Evolutionary conservation across 2,113 vertebrate genomes (phyloP).

Genomic region (Leucopternis melanops): DNA sequence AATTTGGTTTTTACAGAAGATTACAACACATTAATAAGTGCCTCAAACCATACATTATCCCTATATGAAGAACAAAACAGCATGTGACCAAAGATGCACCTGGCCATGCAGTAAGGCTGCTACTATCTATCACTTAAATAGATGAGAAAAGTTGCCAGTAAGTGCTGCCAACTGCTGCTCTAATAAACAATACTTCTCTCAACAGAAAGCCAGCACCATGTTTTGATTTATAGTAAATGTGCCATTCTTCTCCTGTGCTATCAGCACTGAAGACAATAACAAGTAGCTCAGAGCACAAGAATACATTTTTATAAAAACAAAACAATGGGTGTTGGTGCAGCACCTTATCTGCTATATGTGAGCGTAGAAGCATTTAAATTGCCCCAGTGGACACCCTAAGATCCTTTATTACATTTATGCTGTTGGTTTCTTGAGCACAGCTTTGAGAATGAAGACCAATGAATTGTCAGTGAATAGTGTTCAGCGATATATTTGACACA

Average conservation of each 20-base stretch:
- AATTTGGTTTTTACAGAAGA: neutral
- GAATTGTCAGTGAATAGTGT: neutral
- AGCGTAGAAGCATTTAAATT: neutral
- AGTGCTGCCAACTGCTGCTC: neutral
- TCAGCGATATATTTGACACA: neutral
- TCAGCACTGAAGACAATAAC: neutral
- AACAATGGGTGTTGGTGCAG: neutral
- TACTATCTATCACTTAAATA: neutral
- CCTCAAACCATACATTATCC: neutral
- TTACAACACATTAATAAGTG: neutral
- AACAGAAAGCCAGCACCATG: neutral
- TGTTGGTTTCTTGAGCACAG: neutral
- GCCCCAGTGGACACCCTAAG: neutral
- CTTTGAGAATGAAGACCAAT: neutral
- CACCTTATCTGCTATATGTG: neutral
- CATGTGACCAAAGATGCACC: neutral
- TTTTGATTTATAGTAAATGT: neutral
- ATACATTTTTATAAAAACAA: neutral
- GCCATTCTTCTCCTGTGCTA: neutral
- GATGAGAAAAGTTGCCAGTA: neutral
- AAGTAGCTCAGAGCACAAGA: neutral
- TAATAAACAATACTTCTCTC: constrained; percentile 29
- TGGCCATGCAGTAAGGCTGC: neutral
- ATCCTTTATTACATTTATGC: neutral
- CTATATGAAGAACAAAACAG: neutral